Conservation (phyloP, 2,888 invertebrate genomes). For the Drosophila emarginata region DNA sequence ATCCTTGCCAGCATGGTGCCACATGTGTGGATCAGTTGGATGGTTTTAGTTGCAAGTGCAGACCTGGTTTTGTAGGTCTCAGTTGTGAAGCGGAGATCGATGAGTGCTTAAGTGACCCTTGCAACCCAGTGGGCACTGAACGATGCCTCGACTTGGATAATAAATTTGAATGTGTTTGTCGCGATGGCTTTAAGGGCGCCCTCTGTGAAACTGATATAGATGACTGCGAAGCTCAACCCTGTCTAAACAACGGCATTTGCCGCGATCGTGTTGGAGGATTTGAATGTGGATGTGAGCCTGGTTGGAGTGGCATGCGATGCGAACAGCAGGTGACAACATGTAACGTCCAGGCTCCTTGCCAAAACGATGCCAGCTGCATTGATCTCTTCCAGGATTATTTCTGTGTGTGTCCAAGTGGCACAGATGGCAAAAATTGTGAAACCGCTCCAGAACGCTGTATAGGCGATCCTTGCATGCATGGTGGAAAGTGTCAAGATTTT, state of each 20-base stretch:
- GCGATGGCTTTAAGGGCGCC: slow-evolving; percentile 92
- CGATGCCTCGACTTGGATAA: slow-evolving; percentile 94
- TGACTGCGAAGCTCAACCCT: slow-evolving; percentile 93
- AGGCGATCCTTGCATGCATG: slow-evolving; percentile 94
- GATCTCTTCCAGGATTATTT: slow-evolving; percentile 90
- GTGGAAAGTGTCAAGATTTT: slow-evolving; percentile 96
- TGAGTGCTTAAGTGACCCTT: slow-evolving; percentile 95
- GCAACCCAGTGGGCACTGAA: slow-evolving; percentile 94
- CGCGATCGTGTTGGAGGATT: slow-evolving; percentile 93
- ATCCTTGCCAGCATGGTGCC: slow-evolving; percentile 96
- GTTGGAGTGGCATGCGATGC: slow-evolving; percentile 94
- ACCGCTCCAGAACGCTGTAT: slow-evolving; percentile 93
- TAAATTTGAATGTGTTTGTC: slow-evolving; percentile 93
- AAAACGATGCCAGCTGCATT: slow-evolving; percentile 95
- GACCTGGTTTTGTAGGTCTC: slow-evolving; percentile 95
- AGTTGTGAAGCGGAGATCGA: slow-evolving; percentile 97
- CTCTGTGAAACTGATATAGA: slow-evolving; percentile 93
- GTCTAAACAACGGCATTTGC: slow-evolving; percentile 94
- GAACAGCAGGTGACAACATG: slow-evolving; percentile 95
- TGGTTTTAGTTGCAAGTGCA: slow-evolving; percentile 95
- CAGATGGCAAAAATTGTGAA: slow-evolving; percentile 98
- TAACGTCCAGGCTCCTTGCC: slow-evolving; percentile 90
- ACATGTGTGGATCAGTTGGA: slow-evolving; percentile 93
- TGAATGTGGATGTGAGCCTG: slow-evolving; percentile 91
- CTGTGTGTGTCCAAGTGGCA: slow-evolving; percentile 92